Percentiles rank a stretch among this genome's conserved stretches.
Conservation (phyloP, 1,140 invertebrate species). For the Popillia japonica region DNA sequence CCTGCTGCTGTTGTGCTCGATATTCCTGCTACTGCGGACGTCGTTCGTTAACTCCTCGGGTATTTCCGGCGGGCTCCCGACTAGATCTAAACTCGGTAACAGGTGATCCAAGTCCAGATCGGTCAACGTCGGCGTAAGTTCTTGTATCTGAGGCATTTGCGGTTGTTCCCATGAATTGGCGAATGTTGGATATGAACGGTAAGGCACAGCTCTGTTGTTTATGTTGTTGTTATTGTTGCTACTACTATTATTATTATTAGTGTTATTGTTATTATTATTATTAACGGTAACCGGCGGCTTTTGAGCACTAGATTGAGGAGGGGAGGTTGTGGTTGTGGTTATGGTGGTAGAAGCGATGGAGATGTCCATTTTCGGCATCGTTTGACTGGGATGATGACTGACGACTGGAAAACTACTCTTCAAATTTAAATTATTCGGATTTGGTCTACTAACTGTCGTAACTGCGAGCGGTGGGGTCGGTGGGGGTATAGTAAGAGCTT, state of each 20-base stretch:
- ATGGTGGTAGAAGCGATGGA: no score
- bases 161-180: conserved; percentile 53
- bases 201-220: conserved; percentile 38
- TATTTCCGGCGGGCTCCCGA: conserved; percentile 53
- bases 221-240: conserved; percentile 5
- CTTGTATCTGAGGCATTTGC: conserved; percentile 52
- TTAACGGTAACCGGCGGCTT: conserved; percentile 37
- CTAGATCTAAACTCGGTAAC: conserved; percentile 64
- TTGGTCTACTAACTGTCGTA: neutral
- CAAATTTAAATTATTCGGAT: conserved; percentile 25
- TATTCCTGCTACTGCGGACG: conserved; percentile 15
- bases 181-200: conserved; percentile 42
- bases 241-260: conserved; percentile 22
- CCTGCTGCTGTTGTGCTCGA: conserved; percentile 22
- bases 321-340: neutral
- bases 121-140: conserved; percentile 60
- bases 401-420: neutral
- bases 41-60: conserved; percentile 51
- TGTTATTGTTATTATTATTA: conserved; percentile 27
- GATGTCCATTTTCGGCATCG: neutral
- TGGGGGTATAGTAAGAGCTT: neutral
- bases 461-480: neutral
- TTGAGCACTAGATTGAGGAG: conserved; percentile 35
- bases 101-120: conserved; percentile 70
- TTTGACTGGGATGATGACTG: neutral